Base-by-base conservation (phyloP, 1,140 invertebrate species). In the Lethrus apterus region DNA sequence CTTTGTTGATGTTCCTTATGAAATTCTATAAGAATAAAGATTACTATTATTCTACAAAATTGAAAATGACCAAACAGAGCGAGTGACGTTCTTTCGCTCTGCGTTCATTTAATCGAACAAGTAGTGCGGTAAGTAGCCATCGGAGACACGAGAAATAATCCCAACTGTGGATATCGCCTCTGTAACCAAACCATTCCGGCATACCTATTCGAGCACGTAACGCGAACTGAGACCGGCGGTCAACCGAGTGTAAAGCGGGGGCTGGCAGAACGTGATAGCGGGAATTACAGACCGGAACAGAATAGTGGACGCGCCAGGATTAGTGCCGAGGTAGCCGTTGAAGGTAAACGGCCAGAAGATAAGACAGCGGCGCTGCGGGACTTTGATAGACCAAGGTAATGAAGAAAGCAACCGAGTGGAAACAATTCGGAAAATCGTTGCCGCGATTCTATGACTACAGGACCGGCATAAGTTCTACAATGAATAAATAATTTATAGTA, bases 201-300 rank as follows among this genome's bases (percentile, higher is more conserved):
- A 26, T 26, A 42, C 21, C 40, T 42, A 42, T 42, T 42, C 40
- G 40, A 42, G 40, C 40, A 42, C 19, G 40, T 26, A 33, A 32
- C 38, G 35, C 13, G 26, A 30, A 23, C 42, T 29, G 42, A 14
- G 50, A 47, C 44, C 38, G 48, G 21, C 33, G 51, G 48, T 46
- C 55, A 54, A 47, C 50, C 43, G 42, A 57, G 52, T 50, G 52
- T 57, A 50, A 57, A 57, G 50, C 14, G 35, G 33, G 21, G 14
- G 40, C 54, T 49, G 53, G 53, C 44, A 40, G 46, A 54, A 53
- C 44, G 47, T 51, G 58, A 55, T 59, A 57, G 55, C 53, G 29
- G 50, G 58, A 62, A 60, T 62, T 62, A 58, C 52, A 31, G 51
- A 21, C 50, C 52, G 56, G 48, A 58, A 58, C 57, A 51, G 48